phyloP scores from a whole-genome alignment of 2,797 vertebrate species.

The Acridotheres tristis region DNA sequence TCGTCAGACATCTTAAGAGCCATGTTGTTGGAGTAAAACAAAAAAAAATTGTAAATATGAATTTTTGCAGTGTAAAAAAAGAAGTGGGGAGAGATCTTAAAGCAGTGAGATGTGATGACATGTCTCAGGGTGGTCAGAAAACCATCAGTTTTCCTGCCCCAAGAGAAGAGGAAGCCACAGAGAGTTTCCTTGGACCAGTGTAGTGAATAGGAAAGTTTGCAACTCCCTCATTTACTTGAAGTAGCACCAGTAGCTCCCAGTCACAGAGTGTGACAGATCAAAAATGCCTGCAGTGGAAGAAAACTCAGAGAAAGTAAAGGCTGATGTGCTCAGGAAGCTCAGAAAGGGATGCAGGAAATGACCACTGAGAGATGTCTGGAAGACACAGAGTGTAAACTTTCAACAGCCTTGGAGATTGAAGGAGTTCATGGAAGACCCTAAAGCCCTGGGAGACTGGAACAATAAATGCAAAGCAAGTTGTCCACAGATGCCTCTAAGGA shows the following conservation, averaged over 20 bases:
- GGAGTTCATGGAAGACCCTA: neutral
- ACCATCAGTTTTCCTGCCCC: neutral
- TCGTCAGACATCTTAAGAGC: neutral
- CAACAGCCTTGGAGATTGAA: neutral
- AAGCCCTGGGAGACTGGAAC: neutral
- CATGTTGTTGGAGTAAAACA: neutral
- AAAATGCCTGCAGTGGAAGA: neutral
- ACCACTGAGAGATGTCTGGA: neutral
- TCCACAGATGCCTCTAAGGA: conserved; percentile 5
- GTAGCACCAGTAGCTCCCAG: neutral
- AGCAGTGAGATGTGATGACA: accelerated
- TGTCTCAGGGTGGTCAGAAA: neutral
- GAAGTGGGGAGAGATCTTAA: neutral
- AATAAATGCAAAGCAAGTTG: neutral
- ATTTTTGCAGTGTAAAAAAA: neutral
- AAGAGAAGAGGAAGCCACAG: neutral
- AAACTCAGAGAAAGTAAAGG: neutral
- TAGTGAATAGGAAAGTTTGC: neutral
- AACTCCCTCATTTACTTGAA: neutral
- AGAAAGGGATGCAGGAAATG: neutral
- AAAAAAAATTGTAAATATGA: neutral
- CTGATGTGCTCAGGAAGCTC: neutral
- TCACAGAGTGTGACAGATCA: neutral
- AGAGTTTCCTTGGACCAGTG: neutral
- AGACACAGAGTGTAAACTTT: neutral